Percentiles rank a stretch among this genome's conserved stretches.
These are phyloP conservation scores for Amblyopsis hoosieri DNA, from an alignment of 2,797 vertebrate species.

Conservation along the genomic window DNA sequence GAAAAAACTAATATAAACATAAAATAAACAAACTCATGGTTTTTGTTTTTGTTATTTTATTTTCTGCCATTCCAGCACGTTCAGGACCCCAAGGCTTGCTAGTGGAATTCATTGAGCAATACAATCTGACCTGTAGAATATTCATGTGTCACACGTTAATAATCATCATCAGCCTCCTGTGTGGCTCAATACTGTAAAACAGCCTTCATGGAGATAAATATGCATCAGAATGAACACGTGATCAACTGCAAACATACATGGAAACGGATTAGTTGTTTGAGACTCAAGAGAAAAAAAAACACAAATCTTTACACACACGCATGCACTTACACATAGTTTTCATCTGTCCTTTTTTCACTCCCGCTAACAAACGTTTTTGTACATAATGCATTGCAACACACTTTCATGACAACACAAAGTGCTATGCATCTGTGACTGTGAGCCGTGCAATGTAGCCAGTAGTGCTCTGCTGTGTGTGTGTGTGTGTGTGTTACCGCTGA, in stretches of 20 bases:
- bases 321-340: not conserved
- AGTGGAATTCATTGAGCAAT: conserved; percentile 19
- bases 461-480: conserved; percentile 1
- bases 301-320: not conserved
- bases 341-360: not conserved
- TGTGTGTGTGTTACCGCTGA: not conserved
- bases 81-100: conserved; percentile 30
- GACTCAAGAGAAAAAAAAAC: not conserved
- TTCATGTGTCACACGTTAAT: conserved; percentile 1
- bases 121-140: conserved; percentile 4
- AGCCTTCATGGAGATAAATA: not conserved
- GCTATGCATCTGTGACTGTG: no score
- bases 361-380: not conserved
- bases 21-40: not conserved
- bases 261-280: not conserved
- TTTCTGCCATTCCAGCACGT: not conserved
- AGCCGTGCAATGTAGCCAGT: no score
- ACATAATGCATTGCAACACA: not conserved
- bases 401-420: not conserved
- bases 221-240: not conserved
- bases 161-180: not conserved
- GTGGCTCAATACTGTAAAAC: not conserved
- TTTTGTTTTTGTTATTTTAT: not conserved
- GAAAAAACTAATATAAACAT: conserved; percentile 2
- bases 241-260: not conserved